Base-by-base conservation (phyloP, 2,113 vertebrate species). In the Solea solea region DNA sequence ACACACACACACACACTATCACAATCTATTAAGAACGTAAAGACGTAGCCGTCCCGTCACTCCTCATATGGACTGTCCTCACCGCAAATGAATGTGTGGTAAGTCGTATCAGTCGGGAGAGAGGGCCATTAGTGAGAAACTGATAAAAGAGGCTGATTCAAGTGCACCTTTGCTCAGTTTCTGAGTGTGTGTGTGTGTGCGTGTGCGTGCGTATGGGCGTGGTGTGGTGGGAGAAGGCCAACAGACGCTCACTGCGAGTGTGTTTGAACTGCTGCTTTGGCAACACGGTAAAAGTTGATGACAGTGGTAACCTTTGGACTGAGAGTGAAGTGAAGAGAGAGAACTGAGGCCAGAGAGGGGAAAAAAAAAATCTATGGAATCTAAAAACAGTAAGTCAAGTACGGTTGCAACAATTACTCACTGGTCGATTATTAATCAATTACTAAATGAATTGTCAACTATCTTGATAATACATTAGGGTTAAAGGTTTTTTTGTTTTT, bases 221-320 rank as follows among this genome's bases (percentile, higher is more conserved):
- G 56, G 78, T 62, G 74, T 64, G 61, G 66, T 70, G 7, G 41
- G 69, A 42, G 46, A 60, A 34, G 53, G 66, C 66, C 50, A 56
- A 41, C 40, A 27, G 45, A 50, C 62, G 70, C 64, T 76, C 34
- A 49, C 3, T 27, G 54, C 0, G 49, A 62, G 72, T 62, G 78
- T 72, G 74, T 82, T 82, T 78, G 77, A 79, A 68, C 67, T 34
- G 84, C 78, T 84, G 85, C 89, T 86, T 82, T 83, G 85, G 72
- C 83, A 86, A 81, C 77, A 81, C 72, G 68, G 51, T 51, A 60
- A 46, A 84, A 82, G 81, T 76, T 83, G 82, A 85, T 74, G 85
- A 88, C 76, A 82, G 71, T 9, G 4, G 68, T 74, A 66, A 88
- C 80, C 87, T 89, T 89, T 88, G 82, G 76, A 90, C 87, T 68